These are phyloP conservation scores for Grus americana DNA, from an alignment of 2,113 vertebrate species.

Conservation along the genomic window DNA sequence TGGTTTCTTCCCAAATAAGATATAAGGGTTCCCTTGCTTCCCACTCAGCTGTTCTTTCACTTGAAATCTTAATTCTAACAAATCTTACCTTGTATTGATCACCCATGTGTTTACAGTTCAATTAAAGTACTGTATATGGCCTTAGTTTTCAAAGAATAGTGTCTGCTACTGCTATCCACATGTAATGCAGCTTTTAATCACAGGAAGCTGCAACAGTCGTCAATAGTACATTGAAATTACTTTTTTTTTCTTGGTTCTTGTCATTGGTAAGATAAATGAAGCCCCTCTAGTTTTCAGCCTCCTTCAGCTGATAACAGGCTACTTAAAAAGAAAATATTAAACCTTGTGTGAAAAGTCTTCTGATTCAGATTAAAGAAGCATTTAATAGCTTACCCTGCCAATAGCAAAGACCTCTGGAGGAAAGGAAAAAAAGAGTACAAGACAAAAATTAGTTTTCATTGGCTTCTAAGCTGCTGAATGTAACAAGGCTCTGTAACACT, in stretches of 20 bases:
- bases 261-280: slow-evolving; percentile 52
- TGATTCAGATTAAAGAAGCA: slow-evolving; percentile 44
- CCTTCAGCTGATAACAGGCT: not conserved
- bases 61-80: slow-evolving; percentile 44
- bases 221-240: slow-evolving; percentile 31
- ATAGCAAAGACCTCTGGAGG: not conserved
- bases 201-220: slow-evolving; percentile 25
- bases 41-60: not conserved
- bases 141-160: not conserved
- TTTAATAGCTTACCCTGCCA: slow-evolving; percentile 10
- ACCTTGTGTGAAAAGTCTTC: not conserved
- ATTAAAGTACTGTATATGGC: not conserved
- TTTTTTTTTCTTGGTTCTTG: not conserved
- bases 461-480: not conserved
- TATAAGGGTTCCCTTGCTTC: not conserved
- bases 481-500: not conserved
- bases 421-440: not conserved
- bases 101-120: slow-evolving; percentile 26
- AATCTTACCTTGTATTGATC: slow-evolving; percentile 31
- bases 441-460: slow-evolving; percentile 15
- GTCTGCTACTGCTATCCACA: not conserved
- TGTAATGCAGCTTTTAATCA: slow-evolving; percentile 50
- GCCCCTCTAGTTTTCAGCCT: not conserved
- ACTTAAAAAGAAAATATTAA: slow-evolving; percentile 41
- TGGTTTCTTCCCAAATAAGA: not conserved